These are phyloP conservation scores for Acanthisitta chloris DNA, from an alignment of 2,113 vertebrate genomes.

Conservation along the genomic window DNA sequence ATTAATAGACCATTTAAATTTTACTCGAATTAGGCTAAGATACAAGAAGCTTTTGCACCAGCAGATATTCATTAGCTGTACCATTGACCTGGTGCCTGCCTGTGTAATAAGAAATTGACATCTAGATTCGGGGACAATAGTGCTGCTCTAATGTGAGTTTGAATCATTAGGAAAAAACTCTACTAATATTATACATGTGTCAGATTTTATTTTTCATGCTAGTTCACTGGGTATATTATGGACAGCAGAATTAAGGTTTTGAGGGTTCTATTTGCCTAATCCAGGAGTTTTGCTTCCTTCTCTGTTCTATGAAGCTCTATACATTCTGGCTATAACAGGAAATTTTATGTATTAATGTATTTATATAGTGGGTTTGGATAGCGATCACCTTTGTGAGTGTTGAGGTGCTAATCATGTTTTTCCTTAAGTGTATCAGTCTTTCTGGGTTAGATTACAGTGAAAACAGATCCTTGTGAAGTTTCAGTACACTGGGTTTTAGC, in stretches of 20 bases:
- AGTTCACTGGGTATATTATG: not conserved
- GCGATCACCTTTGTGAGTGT: not conserved
- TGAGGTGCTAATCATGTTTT: not conserved
- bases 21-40: slow-evolving; percentile 76
- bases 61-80: slow-evolving; percentile 70
- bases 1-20: slow-evolving; percentile 82
- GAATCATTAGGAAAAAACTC: not conserved
- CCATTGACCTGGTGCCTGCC: slow-evolving; percentile 54
- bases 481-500: not conserved
- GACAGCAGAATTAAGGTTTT: not conserved
- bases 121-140: slow-evolving; percentile 21
- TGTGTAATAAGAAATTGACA: slow-evolving; percentile 69
- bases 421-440: not conserved
- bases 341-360: not conserved
- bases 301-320: not conserved
- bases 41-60: slow-evolving; percentile 59
- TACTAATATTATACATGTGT: not conserved
- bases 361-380: not conserved
- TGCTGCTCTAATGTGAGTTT: not conserved
- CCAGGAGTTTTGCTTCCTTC: not conserved
- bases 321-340: not conserved
- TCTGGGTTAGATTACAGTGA: not conserved
- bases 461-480: not conserved
- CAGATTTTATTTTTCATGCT: slow-evolving; percentile 2
- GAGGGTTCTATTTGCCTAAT: not conserved